Evolutionary conservation across 2,797 vertebrate genomes (phyloP).

Genomic region (Tokudaia muenninki): DNA sequence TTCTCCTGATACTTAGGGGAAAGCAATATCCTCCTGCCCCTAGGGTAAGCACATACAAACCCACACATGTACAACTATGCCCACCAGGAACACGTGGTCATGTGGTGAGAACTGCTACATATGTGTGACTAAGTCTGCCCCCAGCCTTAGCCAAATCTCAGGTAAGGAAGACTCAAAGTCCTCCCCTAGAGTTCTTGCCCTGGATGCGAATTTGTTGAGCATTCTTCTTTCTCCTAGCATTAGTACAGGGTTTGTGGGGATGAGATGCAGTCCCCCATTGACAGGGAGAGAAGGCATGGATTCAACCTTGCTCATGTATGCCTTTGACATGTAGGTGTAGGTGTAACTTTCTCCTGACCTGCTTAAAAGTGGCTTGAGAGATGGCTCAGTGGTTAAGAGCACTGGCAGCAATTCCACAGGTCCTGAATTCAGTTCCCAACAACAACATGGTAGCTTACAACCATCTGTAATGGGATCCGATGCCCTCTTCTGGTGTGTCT

Average conservation of each 20-base stretch:
- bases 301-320: conserved; percentile 30
- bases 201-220: conserved; percentile 19
- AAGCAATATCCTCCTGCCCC: neutral
- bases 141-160: neutral
- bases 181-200: conserved; percentile 12
- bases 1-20: neutral
- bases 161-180: neutral
- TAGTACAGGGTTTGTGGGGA: neutral
- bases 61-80: neutral
- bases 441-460: neutral
- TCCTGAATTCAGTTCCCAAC: neutral
- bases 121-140: neutral
- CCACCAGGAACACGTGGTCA: neutral
- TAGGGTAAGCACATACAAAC: neutral
- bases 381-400: neutral
- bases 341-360: neutral
- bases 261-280: neutral
- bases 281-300: neutral
- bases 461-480: neutral
- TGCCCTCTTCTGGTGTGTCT: neutral
- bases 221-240: neutral
- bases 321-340: neutral
- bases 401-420: neutral
- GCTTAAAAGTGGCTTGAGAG: neutral
- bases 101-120: neutral